These are phyloP conservation scores for Syngnathus rostellatus DNA, from an alignment of 2,797 vertebrate genomes.

Conservation along the genomic window DNA sequence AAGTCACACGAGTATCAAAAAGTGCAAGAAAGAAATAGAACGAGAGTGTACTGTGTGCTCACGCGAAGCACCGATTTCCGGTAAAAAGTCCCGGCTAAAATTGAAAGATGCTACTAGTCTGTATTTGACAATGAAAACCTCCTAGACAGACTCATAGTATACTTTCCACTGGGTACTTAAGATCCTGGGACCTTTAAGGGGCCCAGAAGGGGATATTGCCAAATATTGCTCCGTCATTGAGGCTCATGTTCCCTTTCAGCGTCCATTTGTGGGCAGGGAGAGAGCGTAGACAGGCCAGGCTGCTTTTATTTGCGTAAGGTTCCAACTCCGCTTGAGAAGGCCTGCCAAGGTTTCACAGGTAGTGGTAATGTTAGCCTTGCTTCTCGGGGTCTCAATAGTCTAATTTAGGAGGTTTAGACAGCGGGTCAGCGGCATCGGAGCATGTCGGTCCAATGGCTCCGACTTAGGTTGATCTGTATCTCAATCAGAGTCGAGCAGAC, in stretches of 20 bases:
- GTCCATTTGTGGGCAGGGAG: constrained; percentile 64
- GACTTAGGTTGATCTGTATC: constrained; percentile 53
- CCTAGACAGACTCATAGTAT: constrained; percentile 22
- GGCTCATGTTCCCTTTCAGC: constrained; percentile 65
- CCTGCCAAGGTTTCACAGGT: constrained; percentile 68
- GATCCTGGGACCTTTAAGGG: constrained; percentile 37
- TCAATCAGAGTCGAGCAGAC: constrained; percentile 63
- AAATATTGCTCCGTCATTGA: constrained; percentile 42
- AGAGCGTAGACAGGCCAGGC: constrained; percentile 68
- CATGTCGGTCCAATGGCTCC: constrained; percentile 52
- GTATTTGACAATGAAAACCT: constrained; percentile 38
- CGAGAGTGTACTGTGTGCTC: too few species aligned
- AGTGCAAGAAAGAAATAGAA: too few species aligned
- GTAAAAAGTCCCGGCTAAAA: too few species aligned
- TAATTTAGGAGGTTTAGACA: constrained; percentile 66
- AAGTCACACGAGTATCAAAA: too few species aligned
- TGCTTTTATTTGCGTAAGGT: constrained; percentile 66
- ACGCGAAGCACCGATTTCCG: too few species aligned
- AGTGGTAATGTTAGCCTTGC: constrained; percentile 59
- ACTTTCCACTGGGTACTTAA: constrained; percentile 48
- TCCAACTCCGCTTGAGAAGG: constrained; percentile 64
- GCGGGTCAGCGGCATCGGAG: constrained; percentile 54
- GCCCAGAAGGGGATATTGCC: constrained; percentile 45
- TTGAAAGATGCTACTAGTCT: too few species aligned
- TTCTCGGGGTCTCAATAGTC: constrained; percentile 62